Base-by-base conservation (phyloP, 1,140 invertebrate genomes). In the Euura saliciscinereae region DNA sequence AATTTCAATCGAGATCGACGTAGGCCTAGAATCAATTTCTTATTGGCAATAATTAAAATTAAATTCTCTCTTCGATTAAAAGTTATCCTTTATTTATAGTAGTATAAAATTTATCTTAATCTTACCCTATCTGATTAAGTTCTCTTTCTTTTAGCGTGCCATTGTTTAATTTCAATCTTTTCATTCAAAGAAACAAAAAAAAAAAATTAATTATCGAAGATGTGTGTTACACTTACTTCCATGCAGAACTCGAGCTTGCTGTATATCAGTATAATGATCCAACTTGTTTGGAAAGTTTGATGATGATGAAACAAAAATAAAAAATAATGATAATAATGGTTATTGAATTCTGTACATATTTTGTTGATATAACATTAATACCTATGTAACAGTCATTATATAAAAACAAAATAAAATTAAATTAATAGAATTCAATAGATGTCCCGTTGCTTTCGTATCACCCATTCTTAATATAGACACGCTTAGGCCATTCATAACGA, bases 301-400 rank as follows among this genome's bases (percentile, higher is more conserved):
- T 28, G 28, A 28, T 28, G 28, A 28, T 28, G 28, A 28, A 28
- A 28, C 28, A 28, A 28, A 80, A 71, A 79, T 78, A 80, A 79
- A 59, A 59, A 11, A 59, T 59, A 80, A 78, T 71, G 79, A 76
- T 78, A 79, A 79, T 76, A 76, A 78, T 78, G 80, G 74, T 75
- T 74, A 82, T 74, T 65, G 77, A 79, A 80, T 76, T 79, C 77
- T 86, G 83, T 86, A 86, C 65, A 86, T 86, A 86, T 80, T 80
- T 82, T 85, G 83, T 86, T 86, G 78, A 82, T 83, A 84, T 83
- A 82, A 85, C 81, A 80, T 84, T 84, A 84, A 79, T 80, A 82
- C 75, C 71, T 76, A 81, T 85, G 83, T 85, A 85, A 85, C 83
- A 85, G 79, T 83, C 80, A 84, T 83, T 83, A 85, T 86, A 83